phyloP scores from a whole-genome alignment of 35 echinoderm and acorn worm species.

The Lytechinus variegatus region DNA sequence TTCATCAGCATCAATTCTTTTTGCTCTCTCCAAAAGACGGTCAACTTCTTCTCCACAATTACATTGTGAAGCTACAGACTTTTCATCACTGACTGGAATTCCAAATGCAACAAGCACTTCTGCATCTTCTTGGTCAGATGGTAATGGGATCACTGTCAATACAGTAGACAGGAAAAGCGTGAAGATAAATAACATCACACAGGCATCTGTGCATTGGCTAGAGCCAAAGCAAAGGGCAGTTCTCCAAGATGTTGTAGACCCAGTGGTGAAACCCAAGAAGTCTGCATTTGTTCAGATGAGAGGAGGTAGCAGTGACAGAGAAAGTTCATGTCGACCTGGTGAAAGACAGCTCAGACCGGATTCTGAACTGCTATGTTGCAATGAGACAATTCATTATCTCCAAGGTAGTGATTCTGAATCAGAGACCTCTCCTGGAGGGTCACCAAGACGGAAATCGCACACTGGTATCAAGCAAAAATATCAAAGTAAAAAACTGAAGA shows the following conservation, averaged over 20 bases:
- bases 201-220: constrained; percentile 44
- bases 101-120: background rate
- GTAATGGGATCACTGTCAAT: background rate
- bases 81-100: background rate
- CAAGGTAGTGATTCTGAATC: constrained; percentile 43
- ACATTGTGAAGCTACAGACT: constrained; percentile 52
- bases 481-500: background rate
- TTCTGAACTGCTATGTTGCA: constrained; percentile 11
- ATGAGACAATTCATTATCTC: constrained; percentile 47
- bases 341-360: background rate
- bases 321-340: background rate
- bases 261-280: constrained; percentile 15
- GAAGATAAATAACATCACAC: constrained; percentile 9
- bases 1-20: constrained; percentile 15
- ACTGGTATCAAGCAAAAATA: background rate
- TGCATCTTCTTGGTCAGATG: background rate
- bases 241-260: background rate
- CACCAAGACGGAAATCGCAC: constrained; percentile 22
- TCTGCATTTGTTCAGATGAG: background rate
- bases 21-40: constrained; percentile 60
- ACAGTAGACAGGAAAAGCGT: constrained; percentile 14
- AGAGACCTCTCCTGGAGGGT: background rate
- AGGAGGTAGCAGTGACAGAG: background rate
- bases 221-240: constrained; percentile 47
- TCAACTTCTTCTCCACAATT: constrained; percentile 89